Base-by-base conservation (phyloP, 1,140 invertebrate genomes). In the Dendroctonus ponderosae region DNA sequence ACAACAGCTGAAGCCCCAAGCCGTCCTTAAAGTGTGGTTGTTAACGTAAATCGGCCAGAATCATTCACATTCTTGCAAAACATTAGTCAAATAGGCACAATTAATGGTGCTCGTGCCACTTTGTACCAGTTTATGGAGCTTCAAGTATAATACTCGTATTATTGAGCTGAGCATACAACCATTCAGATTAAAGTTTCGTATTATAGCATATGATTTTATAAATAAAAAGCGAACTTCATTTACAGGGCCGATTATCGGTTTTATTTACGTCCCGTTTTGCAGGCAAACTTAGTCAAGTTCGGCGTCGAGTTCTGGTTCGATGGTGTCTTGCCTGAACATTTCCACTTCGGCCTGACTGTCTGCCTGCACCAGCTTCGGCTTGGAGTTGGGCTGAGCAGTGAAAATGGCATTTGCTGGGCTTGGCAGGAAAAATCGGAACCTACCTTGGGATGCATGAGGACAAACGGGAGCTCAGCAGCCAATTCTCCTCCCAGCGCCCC, bases 361-460 rank as follows among this genome's bases (percentile, higher is more conserved):
- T 5, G 84, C 83, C 69, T 84, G 82, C 44, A 86, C 76, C 64
- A 86, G 68, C 76, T 85, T 85, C 26, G 72, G 78, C 62, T 82
- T 83, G 0, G 79, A 80, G 40, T 64, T 68, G 59, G 85, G 85
- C 85, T 87, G 74, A 80, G 70, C 40, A 59, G 46, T 26, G 49
- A 51, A 40, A 52, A 49, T n/a, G 48, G 52, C 52, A 56, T 38
- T 11, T 52, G n/a, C 4, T 11, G n/a, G 15, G 40, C 43, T 15
- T 41, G 41, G 58, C 8, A 62, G 44, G 42, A 59, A 0, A 60
- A 52, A 12, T 49, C 6, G 0, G 3, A 6, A 15, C 48, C 70
- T 74, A 87, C 86, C 82, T 98, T 98, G 4, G 96, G 92, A 80
- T 98, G 92, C 89, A 98, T 99, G 48, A 99, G 80, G 49, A 98